Evolutionary conservation across 2,113 vertebrate genomes (phyloP).

Genomic region (Caranx ignobilis): DNA sequence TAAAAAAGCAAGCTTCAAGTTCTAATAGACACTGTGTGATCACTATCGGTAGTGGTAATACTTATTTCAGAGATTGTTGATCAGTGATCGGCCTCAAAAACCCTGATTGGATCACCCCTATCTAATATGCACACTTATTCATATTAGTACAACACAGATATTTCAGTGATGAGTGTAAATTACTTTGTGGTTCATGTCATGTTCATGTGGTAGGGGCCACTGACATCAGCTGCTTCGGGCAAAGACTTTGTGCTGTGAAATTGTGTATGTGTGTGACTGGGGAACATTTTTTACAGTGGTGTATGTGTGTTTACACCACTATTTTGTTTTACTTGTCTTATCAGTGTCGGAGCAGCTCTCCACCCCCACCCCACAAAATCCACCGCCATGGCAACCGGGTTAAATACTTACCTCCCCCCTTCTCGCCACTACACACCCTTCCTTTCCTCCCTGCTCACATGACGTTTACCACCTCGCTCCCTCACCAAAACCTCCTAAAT

Average conservation of each 20-base stretch:
- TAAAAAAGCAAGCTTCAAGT: too few species aligned
- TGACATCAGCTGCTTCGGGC: conserved; percentile 39
- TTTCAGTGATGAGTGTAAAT: conserved; percentile 48
- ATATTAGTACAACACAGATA: conserved; percentile 25
- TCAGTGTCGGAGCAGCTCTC: conserved; percentile 43
- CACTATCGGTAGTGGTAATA: too few species aligned
- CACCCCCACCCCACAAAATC: background rate
- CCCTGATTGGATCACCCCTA: too few species aligned
- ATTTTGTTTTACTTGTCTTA: conserved; percentile 49
- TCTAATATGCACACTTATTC: conserved; percentile 12
- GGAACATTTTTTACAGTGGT: background rate
- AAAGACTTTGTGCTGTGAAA: background rate
- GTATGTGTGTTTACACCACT: background rate
- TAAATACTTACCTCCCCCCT: conserved; percentile 36
- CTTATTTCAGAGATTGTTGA: too few species aligned
- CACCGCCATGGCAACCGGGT: conserved; percentile 37
- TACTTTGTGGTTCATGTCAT: conserved; percentile 34
- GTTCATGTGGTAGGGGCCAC: conserved; percentile 37
- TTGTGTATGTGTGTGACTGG: background rate
- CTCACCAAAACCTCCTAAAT: conserved; percentile 68
- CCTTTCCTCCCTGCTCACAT: conserved; percentile 22
- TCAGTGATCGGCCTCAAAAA: too few species aligned
- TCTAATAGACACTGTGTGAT: too few species aligned
- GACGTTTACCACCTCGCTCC: conserved; percentile 42
- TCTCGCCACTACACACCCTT: conserved; percentile 36